Percentiles rank a stretch among this genome's conserved stretches.
Evolutionary conservation across 2,797 vertebrate genomes (phyloP).

Genomic region (Moxostoma hubbsi): DNA sequence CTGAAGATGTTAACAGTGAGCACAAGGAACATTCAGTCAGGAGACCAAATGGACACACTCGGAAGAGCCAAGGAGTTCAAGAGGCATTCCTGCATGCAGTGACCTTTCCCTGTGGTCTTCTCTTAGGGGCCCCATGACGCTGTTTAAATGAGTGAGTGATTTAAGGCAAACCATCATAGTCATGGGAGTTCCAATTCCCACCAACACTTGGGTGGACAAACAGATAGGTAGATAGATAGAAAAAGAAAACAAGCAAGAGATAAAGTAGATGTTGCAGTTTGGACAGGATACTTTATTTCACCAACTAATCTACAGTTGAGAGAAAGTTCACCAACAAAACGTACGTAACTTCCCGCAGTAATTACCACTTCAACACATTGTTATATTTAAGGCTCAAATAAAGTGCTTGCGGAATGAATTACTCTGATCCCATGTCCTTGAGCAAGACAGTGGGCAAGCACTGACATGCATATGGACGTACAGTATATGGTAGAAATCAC

Average conservation of each 20-base stretch:
- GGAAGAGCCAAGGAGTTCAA: constrained; percentile 45
- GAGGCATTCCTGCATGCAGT: constrained; percentile 67
- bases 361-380: constrained; percentile 31
- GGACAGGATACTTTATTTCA: constrained; percentile 2
- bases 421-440: neutral
- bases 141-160: constrained; percentile 45
- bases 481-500: neutral
- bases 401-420: neutral
- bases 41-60: constrained; percentile 14
- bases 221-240: constrained; percentile 31
- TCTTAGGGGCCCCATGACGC: constrained; percentile 51
- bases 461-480: constrained; percentile 1
- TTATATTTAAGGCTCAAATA: constrained; percentile 20
- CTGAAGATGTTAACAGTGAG: neutral
- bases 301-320: neutral
- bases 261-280: constrained; percentile 44
- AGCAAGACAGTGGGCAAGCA: constrained; percentile 8
- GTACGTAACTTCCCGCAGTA: neutral
- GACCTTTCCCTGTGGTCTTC: constrained; percentile 64
- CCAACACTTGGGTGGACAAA: constrained; percentile 3
- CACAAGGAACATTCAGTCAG: constrained; percentile 43
- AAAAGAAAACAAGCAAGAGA: constrained; percentile 31
- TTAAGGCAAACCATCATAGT: constrained; percentile 36
- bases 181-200: constrained; percentile 10
- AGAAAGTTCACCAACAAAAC: neutral